These are phyloP conservation scores for Eurytoma californica DNA, from an alignment of 2,888 invertebrate species.

Conservation along the genomic window DNA sequence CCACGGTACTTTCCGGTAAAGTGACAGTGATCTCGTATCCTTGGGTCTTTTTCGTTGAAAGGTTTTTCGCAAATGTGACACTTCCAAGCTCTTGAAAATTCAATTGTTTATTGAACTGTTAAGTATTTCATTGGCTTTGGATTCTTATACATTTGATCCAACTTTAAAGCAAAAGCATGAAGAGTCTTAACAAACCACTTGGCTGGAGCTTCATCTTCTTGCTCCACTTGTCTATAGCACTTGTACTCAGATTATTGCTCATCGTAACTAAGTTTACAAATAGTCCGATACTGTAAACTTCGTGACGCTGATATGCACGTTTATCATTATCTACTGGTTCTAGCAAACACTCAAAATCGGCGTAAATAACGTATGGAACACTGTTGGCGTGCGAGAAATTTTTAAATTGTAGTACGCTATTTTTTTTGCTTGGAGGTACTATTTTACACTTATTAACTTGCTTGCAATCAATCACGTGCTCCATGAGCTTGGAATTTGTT, in stretches of 20 bases:
- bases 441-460: slow-evolving; percentile 45
- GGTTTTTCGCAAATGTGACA: slow-evolving; percentile 41
- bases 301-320: slow-evolving; percentile 13
- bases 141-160: not conserved
- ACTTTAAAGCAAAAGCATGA: not conserved
- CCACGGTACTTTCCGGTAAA: slow-evolving; percentile 21
- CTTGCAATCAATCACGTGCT: slow-evolving; percentile 14
- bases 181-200: slow-evolving; percentile 11
- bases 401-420: slow-evolving; percentile 46
- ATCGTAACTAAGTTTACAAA: slow-evolving; percentile 16
- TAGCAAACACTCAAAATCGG: slow-evolving; percentile 51
- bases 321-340: not conserved
- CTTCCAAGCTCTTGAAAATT: not conserved
- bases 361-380: slow-evolving; percentile 50
- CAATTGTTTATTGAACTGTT: too few species aligned
- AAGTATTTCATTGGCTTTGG: not conserved
- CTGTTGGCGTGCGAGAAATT: slow-evolving; percentile 46
- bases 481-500: not conserved
- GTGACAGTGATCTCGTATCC: slow-evolving; percentile 16
- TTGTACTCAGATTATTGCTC: slow-evolving; percentile 7
- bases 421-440: slow-evolving; percentile 32
- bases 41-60: slow-evolving; percentile 14
- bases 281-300: slow-evolving; percentile 23
- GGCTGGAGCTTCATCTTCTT: slow-evolving; percentile 4
- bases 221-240: not conserved